Base-by-base conservation (phyloP, 1,140 invertebrate species). In the Drosophila paulistorum region DNA sequence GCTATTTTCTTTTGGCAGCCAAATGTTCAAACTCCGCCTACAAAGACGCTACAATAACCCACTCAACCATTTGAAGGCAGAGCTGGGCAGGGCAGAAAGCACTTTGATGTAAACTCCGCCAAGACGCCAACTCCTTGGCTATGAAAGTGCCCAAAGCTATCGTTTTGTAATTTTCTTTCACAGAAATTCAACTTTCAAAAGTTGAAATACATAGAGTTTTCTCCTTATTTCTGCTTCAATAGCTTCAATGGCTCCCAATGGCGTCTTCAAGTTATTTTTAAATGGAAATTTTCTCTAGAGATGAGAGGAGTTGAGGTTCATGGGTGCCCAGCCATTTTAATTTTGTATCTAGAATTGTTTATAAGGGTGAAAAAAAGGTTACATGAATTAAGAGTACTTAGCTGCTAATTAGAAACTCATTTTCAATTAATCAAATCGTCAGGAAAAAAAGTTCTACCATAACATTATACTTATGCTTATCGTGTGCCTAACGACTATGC, bases 361-460 rank as follows among this genome's bases (percentile, higher is more conserved):
- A 4, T 37, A 3, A 35, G 33, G 26, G 55, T 58, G n/a, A 39
- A 39, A 75, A 42, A 37, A 58, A 74, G 37, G 23, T 79, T 77
- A 64, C 39, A 58, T 76, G 73, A 80, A 77, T 77, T 79, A 68
- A 26, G 54, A 54, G 70, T 64, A 72, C 64, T 79, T 71, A 59
- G 35, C 75, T 60, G 79, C 70, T 84, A 90, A 89, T 87, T 87
- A 78, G 86, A 78, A 76, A 79, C 85, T 90, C 74, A 81, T 90
- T 84, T 90, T 79, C 85, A 78, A 89, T 89, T 89, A 89, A 81
- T 89, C 85, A 89, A 79, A 65, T 64, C 51, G 66, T 63, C 48
- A 48, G 51, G 71, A 69, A 20, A 10, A 23, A 51, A 51, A 48
- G 6, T 45, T 45, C 42, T 7, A 17, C n/a, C n/a, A 45, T 17